phyloP scores from a whole-genome alignment of 2,888 invertebrate genomes.

The Tipula vernalis region DNA sequence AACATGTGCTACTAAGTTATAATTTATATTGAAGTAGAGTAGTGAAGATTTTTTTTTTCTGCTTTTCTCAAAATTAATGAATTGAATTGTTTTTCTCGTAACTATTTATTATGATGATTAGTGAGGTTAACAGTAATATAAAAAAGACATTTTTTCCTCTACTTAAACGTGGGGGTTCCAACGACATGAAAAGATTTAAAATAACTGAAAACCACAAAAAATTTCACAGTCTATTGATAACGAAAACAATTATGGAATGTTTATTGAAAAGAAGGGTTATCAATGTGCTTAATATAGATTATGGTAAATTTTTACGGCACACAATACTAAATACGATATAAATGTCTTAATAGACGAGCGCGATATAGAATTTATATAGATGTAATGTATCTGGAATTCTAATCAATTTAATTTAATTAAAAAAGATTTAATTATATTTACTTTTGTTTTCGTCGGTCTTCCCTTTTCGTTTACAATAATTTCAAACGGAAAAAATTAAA shows the following conservation, averaged over 20 bases:
- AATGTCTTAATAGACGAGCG: neutral
- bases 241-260: neutral
- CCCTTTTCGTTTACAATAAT: neutral
- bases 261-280: neutral
- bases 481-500: neutral
- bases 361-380: neutral
- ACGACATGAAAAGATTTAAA: neutral
- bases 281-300: neutral
- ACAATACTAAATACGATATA: neutral
- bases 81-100: neutral
- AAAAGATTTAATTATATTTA: neutral
- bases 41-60: neutral
- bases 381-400: neutral
- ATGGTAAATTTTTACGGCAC: neutral
- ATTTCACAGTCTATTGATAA: constrained; percentile 4
- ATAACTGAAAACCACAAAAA: neutral
- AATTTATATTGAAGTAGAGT: neutral
- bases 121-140: neutral
- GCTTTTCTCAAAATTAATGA: neutral
- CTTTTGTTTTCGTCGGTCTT: neutral
- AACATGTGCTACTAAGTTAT: neutral
- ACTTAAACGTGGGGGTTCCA: neutral
- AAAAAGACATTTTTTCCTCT: neutral
- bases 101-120: constrained; percentile 4
- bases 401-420: neutral